Conservation (phyloP, 2,113 vertebrate genomes). For the Amazona guildingii region DNA sequence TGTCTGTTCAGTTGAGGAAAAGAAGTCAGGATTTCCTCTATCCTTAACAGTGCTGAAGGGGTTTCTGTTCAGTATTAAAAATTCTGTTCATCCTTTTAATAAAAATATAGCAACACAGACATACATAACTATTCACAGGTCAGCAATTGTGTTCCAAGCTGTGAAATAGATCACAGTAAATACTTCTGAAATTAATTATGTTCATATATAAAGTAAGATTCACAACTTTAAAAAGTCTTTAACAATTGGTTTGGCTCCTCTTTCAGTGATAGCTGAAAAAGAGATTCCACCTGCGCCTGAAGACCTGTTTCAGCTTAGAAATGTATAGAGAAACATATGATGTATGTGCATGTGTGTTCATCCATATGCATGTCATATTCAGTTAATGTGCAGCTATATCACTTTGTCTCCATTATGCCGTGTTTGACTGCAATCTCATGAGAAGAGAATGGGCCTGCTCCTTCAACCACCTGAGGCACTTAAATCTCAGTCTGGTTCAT, state of each 20-base stretch:
- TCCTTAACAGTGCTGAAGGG: not conserved
- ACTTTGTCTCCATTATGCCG: not conserved
- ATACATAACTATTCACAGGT: not conserved
- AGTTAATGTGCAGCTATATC: not conserved
- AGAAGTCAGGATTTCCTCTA: not conserved
- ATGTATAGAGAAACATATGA: accelerated
- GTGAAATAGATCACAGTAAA: not conserved
- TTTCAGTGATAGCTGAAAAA: not conserved
- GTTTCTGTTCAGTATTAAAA: not conserved
- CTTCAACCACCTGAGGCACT: not conserved
- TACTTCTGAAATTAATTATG: not conserved
- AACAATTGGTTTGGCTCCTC: not conserved
- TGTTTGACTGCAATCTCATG: not conserved
- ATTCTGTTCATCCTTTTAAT: not conserved
- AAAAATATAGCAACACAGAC: not conserved
- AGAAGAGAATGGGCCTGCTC: not conserved
- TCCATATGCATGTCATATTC: not conserved
- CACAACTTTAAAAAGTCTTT: not conserved
- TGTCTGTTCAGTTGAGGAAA: not conserved
- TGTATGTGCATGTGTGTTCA: not conserved
- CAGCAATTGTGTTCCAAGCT: not conserved
- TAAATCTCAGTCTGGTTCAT: slow-evolving; percentile 23
- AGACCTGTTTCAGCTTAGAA: not conserved
- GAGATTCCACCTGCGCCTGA: not conserved
- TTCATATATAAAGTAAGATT: not conserved